Percentiles rank a stretch among this genome's conserved stretches.
Evolutionary conservation across 2,797 vertebrate genomes (phyloP).

Genomic region (Sebastes baramenuke): DNA sequence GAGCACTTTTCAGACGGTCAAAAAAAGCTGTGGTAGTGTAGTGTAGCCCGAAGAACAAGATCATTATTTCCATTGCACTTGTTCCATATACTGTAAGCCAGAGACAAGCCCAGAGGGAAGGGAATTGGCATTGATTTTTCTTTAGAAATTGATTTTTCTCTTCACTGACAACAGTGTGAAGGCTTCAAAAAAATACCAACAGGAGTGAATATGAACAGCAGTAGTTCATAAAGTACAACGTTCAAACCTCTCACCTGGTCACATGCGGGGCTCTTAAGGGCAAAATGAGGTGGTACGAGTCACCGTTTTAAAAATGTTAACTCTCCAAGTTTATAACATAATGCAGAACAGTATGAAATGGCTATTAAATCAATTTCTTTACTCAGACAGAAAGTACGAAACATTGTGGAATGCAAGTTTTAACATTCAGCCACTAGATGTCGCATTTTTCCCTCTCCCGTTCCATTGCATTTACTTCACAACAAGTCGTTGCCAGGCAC

Average conservation of each 20-base stretch:
- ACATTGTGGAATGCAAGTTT: not conserved
- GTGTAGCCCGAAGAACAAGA: conserved; percentile 71
- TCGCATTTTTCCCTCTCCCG: too few species aligned
- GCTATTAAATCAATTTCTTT: not conserved
- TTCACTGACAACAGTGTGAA: conserved; percentile 74
- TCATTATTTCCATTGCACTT: conserved; percentile 78
- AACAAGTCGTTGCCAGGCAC: too few species aligned
- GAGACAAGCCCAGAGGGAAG: conserved; percentile 63
- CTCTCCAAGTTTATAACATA: not conserved
- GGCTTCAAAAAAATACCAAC: conserved; percentile 68
- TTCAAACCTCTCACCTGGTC: conserved; percentile 42
- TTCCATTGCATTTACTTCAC: too few species aligned
- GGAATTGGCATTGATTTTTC: conserved; percentile 81
- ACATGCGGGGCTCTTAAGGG: not conserved
- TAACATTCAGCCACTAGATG: too few species aligned
- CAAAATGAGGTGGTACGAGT: not conserved
- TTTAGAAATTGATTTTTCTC: conserved; percentile 78
- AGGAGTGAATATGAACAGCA: conserved; percentile 63
- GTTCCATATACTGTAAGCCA: conserved; percentile 73
- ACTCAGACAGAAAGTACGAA: not conserved
- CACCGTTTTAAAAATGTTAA: not conserved
- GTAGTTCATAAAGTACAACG: conserved; percentile 51
- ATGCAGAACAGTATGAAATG: not conserved
- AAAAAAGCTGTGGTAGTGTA: conserved; percentile 51
- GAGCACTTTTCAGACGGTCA: conserved; percentile 66